Percentiles rank a stretch among this genome's conserved stretches.
Conservation (phyloP, 2,113 vertebrate species). For the Tonatia bakeri region DNA sequence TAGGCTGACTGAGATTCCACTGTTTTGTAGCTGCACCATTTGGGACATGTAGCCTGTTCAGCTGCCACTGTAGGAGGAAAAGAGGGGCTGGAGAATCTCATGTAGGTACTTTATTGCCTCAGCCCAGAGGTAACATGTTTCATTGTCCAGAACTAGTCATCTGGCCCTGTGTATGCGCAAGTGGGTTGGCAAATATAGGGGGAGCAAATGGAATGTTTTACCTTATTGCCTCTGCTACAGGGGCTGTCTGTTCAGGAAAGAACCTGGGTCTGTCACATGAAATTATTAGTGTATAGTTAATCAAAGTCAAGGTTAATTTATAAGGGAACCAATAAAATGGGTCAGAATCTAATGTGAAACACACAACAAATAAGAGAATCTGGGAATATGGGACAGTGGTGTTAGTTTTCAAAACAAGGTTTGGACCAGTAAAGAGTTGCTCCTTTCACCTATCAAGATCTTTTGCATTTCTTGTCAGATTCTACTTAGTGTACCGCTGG, state of each 20-base stretch:
- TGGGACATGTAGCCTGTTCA: background rate
- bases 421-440: background rate
- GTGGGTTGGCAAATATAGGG: background rate
- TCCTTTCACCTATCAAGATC: background rate
- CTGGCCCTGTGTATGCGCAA: background rate
- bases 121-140: constrained; percentile 7
- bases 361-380: background rate
- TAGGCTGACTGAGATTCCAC: background rate
- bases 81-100: background rate
- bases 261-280: background rate
- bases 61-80: background rate
- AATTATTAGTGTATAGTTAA: background rate
- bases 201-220: background rate
- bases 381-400: background rate
- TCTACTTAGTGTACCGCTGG: background rate
- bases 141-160: background rate
- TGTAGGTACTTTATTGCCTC: background rate
- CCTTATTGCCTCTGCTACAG: background rate
- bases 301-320: background rate
- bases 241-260: background rate
- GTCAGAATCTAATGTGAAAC: constrained; percentile 13
- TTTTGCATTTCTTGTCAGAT: background rate
- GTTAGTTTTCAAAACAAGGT: background rate
- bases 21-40: background rate
- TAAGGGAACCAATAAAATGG: background rate